Evolutionary conservation across 23 tunicate species (phyloP).

Genomic region (Halocynthia aurantium): DNA sequence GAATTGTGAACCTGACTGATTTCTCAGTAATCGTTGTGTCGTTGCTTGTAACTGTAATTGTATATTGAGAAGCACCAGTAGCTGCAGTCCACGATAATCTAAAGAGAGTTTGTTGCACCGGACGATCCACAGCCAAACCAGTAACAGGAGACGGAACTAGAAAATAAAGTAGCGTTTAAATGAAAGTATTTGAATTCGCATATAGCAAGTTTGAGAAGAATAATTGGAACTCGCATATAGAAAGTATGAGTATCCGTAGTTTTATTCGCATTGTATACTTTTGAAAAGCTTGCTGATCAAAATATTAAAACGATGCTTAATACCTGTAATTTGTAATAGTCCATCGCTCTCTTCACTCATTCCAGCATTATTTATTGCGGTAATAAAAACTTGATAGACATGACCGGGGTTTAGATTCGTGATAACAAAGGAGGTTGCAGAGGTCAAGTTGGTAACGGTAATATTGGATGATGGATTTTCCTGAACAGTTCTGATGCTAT

Average conservation of each 20-base stretch:
- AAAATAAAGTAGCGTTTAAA: not conserved
- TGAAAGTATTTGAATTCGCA: too few relatives aligned
- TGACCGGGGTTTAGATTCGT: constrained; percentile 5
- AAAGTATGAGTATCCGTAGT: too few relatives aligned
- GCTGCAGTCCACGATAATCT: constrained; percentile 5
- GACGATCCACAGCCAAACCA: constrained; percentile 3
- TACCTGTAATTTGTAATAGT: too few relatives aligned
- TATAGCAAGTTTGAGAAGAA: too few relatives aligned
- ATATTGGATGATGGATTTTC: too few relatives aligned
- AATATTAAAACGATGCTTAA: too few relatives aligned
- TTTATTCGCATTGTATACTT: too few relatives aligned
- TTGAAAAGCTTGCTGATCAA: too few relatives aligned
- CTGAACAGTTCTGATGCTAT: not conserved
- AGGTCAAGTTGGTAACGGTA: not conserved
- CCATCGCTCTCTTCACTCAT: not conserved
- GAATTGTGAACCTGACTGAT: too few relatives aligned
- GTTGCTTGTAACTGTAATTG: not conserved
- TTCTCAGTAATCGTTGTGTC: too few relatives aligned
- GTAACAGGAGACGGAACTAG: constrained; percentile 3
- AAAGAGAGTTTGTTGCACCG: constrained; percentile 8
- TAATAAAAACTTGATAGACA: constrained; percentile 1
- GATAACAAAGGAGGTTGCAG: not conserved
- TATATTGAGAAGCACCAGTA: constrained; percentile 9
- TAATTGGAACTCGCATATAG: too few relatives aligned
- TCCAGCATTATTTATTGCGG: constrained; percentile 9